Evolutionary conservation across 1,140 invertebrate genomes (phyloP).

Genomic region (Achroia grisella): DNA sequence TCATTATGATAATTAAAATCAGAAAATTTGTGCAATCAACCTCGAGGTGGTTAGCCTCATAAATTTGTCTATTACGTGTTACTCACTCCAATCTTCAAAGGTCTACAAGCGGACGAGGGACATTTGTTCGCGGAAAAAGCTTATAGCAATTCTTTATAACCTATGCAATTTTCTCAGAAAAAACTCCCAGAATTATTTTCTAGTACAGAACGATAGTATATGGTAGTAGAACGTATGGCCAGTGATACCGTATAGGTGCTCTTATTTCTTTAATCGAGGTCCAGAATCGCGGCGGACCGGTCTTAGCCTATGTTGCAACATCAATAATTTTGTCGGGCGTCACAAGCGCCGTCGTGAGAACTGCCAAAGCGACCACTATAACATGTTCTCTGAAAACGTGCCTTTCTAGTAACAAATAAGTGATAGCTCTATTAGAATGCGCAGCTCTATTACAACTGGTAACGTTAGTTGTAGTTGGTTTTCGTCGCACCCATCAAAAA

Average conservation of each 20-base stretch:
- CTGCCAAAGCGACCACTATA: constrained; percentile 24
- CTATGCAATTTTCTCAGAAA: no score
- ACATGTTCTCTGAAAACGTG: constrained; percentile 3
- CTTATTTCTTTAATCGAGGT: constrained; percentile 23
- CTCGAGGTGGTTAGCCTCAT: constrained; percentile 16
- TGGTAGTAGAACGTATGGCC: not conserved
- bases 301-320: constrained; percentile 39
- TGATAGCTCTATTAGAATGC: not conserved
- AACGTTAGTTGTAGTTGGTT: constrained; percentile 12
- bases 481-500: constrained; percentile 25
- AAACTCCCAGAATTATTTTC: no score
- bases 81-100: not conserved
- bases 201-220: no score
- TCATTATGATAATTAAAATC: constrained; percentile 6
- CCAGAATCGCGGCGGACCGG: constrained; percentile 35
- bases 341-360: constrained; percentile 58
- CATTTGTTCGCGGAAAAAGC: no score
- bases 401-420: not conserved
- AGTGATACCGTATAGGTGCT: constrained; percentile 3
- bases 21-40: constrained; percentile 7
- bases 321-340: constrained; percentile 37
- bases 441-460: constrained; percentile 6
- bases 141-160: no score
- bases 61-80: constrained; percentile 14
- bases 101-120: no score